Evolutionary conservation across 2,113 vertebrate genomes (phyloP), one percentile per base, ranked within the genome.

Genomic region (Apteryx owenii): DNA sequence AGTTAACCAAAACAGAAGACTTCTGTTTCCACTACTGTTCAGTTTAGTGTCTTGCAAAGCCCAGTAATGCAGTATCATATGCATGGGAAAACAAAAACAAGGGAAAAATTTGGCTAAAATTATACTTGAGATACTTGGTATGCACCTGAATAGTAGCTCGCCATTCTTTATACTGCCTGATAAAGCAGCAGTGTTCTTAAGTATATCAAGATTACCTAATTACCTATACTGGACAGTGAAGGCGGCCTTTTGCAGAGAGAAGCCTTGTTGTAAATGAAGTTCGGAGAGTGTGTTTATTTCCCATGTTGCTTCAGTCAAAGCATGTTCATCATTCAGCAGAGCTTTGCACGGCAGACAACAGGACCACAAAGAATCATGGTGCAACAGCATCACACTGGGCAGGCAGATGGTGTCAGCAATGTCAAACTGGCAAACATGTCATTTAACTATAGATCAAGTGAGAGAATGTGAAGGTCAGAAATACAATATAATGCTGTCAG

Each of bases 401-500:
- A 92, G 83, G 78, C 72, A 88, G 58, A 96, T 16, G 56, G 92
- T 40, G 69, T 86, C 88, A 95, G 50, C 40, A 78, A 54, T 81
- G 76, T 83, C 80, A 90, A 77, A 85, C 61, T 87, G 53, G 42
- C 65, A 96, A 89, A 94, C 72, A 28, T 6, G 94, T 94, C 70
- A 79, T 89, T 92, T 94, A 84, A 69, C 23, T 28, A 89, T 15
- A 85, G 81, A 96, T 79, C 46, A 92, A 85, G 82, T 84, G 76
- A 54, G 51, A 94, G 92, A 96, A 79, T 72, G 46, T 89, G 83
- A 92, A 95, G 94, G 79, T 93, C 86, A 88, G 60, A 89, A 90
- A 81, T n/a, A 42, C 31, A 94, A 29, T 82, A 64, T 81, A 68
- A 78, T 29, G 44, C n/a, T 56, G 29, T 69, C 82, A 88, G 31